These are phyloP conservation scores for Hydra vulgaris DNA, from an alignment of 30 jellyfish, hydroid and myxozoan species.

Conservation along the genomic window DNA sequence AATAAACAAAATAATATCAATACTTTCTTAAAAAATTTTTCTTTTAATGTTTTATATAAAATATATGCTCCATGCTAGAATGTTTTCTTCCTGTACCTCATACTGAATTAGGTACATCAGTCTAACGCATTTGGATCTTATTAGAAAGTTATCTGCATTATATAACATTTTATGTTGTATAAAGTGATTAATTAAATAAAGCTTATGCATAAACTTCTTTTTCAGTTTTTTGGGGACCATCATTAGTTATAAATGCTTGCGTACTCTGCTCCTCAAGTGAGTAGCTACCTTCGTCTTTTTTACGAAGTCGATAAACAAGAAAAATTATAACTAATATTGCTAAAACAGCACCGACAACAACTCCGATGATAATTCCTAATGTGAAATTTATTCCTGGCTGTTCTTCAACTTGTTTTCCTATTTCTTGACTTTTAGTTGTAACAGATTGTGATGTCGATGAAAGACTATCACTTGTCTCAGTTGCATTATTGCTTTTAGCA, in stretches of 20 bases:
- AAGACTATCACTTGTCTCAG: conserved; percentile 8
- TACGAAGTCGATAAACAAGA: conserved; percentile 72
- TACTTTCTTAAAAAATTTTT: not conserved
- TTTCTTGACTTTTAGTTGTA: conserved; percentile 4
- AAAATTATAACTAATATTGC: conserved; percentile 56
- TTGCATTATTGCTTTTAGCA: not conserved
- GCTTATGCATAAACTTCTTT: conserved; percentile 3
- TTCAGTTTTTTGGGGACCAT: not conserved
- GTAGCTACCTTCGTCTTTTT: conserved; percentile 86
- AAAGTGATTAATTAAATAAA: not conserved
- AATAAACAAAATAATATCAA: not conserved
- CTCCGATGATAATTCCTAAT: conserved; percentile 82
- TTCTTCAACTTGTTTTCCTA: conserved; percentile 4
- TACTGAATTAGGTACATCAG: not conserved
- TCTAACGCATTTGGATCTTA: not conserved
- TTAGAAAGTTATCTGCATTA: not conserved
- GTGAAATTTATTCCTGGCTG: conserved; percentile 45
- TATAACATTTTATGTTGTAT: not conserved
- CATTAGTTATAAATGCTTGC: not conserved
- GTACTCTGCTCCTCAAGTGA: conserved; percentile 52
- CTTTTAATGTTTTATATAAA: not conserved
- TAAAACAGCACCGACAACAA: conserved; percentile 75
- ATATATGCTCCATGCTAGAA: too few species aligned
- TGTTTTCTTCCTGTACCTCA: too few species aligned
- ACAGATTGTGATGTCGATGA: not conserved